Evolutionary conservation across 1,140 invertebrate genomes (phyloP), one percentile per base, ranked within the genome.

Genomic region (Nixonia krombeini): DNA sequence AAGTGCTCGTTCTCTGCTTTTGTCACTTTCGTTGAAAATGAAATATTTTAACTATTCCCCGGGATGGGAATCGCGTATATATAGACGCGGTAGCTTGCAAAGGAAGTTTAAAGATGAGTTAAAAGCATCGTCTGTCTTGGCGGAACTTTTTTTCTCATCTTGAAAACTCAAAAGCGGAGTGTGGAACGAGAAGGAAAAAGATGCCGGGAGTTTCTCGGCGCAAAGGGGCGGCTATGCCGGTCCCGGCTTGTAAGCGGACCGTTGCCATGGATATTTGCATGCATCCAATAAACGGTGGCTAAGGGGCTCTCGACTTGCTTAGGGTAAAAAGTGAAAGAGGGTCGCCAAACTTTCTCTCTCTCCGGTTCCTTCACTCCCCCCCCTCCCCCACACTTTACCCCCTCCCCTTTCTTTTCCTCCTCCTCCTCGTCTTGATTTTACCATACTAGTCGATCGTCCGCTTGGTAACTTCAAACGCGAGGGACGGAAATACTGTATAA

Each of bases 221-320:
- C 51, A 56, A 56, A 67, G 38, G 56, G 59, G 49, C 38, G 64
- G 62, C 29, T 51, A 17, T 18, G 31, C 25, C 21, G 46, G 45
- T 50, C 28, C 50, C 50, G 50, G 10, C 38, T 59, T 35, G 18
- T 38, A 49, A 67, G 57, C 69, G 69, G 51, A 72, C 59, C 63
- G 85, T 86, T 86, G 82, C 84, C 82, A 86, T 85, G 83, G 84
- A 82, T 86, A 86, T 86, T 86, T 86, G 83, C 85, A 85, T 86
- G 82, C 84, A 81, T 85, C 83, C 82, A 85, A 86, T 86, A 84
- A 86, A 85, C 81, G 84, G 78, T 80, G 76, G 81, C 79, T 83
- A 82, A 84, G 80, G 82, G 80, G 79, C 80, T 82, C 79, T 81
- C 80, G 76, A 81, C 73, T 82, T 74, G 81, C 78, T 82, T 81